Conservation (phyloP, 2,888 invertebrate species). For the Drosophila subquinaria region DNA sequence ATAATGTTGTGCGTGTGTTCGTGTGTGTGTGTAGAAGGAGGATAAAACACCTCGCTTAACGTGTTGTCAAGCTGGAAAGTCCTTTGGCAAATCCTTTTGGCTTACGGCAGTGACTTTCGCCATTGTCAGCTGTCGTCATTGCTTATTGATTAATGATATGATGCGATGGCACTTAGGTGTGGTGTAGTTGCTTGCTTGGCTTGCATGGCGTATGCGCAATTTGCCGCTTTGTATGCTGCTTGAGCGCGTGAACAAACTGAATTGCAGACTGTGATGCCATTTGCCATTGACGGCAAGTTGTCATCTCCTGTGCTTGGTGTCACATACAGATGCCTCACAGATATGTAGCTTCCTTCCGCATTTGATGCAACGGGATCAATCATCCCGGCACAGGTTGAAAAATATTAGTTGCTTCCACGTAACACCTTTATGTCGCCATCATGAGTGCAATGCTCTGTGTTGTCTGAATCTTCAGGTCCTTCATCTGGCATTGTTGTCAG, state of each 20-base stretch:
- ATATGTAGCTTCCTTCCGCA: not conserved
- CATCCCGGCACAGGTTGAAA: conserved; percentile 14
- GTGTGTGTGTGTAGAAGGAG: not conserved
- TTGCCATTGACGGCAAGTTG: conserved; percentile 45
- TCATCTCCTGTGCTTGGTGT: conserved; percentile 27
- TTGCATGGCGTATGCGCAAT: conserved; percentile 57
- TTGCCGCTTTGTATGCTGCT: conserved; percentile 39
- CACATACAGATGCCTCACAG: conserved; percentile 26
- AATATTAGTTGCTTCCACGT: conserved; percentile 21
- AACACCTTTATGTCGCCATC: conserved; percentile 46
- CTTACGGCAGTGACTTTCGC: conserved; percentile 39
- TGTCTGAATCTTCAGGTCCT: not conserved
- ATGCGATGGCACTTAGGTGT: conserved; percentile 21
- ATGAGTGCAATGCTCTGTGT: conserved; percentile 15
- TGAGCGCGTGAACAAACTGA: conserved; percentile 29
- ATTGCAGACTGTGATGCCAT: conserved; percentile 27
- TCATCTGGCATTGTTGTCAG: conserved; percentile 11
- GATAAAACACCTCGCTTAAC: conserved; percentile 29
- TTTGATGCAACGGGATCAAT: conserved; percentile 29
- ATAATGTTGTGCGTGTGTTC: not conserved
- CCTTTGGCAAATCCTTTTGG: conserved; percentile 48
- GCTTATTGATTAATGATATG: conserved; percentile 66
- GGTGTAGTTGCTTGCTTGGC: conserved; percentile 1
- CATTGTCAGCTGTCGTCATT: conserved; percentile 31
- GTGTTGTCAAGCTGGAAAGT: conserved; percentile 30